phyloP scores from a whole-genome alignment of 2,797 vertebrate species.

The Sandelia bainsii region DNA sequence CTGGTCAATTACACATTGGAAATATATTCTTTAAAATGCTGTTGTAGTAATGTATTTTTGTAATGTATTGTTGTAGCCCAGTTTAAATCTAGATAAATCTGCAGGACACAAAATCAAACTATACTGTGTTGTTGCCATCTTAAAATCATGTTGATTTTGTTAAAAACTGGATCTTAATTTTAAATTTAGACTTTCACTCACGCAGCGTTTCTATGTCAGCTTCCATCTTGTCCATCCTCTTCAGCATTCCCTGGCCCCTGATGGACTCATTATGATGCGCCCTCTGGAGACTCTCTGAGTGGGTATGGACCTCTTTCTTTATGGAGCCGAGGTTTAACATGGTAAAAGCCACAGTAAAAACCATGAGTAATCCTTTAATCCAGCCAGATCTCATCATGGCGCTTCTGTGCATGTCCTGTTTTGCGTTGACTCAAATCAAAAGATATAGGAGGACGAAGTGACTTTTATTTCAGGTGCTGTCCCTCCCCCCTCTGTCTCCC shows the following conservation, averaged over 20 bases:
- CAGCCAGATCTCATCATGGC: conserved; percentile 59
- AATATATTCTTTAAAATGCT: no score
- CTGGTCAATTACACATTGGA: no score
- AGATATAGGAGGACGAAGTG: neutral
- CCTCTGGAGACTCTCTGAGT: conserved; percentile 49
- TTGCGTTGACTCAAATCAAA: neutral
- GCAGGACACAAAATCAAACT: neutral
- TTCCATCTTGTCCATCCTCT: conserved; percentile 75
- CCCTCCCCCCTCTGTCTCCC: neutral
- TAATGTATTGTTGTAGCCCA: no score
- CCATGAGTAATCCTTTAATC: conserved; percentile 29
- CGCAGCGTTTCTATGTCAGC: conserved; percentile 57
- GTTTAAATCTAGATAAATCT: no score
- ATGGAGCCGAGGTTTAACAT: conserved; percentile 64
- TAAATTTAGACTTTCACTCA: conserved; percentile 52
- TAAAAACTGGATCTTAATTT: neutral
- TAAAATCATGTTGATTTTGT: no score
- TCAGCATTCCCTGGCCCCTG: conserved; percentile 46
- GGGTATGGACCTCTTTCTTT: conserved; percentile 48
- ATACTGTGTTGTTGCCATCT: no score
- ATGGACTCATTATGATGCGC: conserved; percentile 60
- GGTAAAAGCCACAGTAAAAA: neutral
- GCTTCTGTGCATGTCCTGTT: neutral
- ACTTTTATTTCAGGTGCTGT: conserved; percentile 23
- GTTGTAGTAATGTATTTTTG: no score